These are phyloP conservation scores for Drosophila varians DNA, from an alignment of 1,140 invertebrate genomes.

Conservation along the genomic window DNA sequence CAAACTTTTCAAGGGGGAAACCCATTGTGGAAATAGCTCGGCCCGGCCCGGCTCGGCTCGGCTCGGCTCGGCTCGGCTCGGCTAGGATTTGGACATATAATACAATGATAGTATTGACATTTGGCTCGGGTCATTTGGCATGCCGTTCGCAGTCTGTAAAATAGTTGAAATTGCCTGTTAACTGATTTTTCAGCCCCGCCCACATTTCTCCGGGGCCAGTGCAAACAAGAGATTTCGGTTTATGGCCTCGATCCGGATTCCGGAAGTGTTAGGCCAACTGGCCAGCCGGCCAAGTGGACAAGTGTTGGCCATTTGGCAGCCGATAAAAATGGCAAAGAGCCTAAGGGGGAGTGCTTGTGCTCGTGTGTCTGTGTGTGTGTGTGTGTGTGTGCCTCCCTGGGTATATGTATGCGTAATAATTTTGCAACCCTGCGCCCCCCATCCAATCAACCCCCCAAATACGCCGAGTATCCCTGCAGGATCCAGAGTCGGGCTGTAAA, in stretches of 20 bases:
- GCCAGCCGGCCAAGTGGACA: slow-evolving; percentile 48
- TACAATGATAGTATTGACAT: slow-evolving; percentile 72
- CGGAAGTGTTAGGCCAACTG: slow-evolving; percentile 63
- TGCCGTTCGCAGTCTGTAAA: slow-evolving; percentile 63
- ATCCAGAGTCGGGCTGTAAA: slow-evolving; percentile 12
- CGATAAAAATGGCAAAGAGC: slow-evolving; percentile 68
- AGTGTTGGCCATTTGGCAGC: slow-evolving; percentile 75
- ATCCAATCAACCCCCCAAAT: background rate
- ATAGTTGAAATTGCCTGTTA: slow-evolving; percentile 78
- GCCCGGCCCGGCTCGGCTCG: too few species aligned
- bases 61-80: too few species aligned
- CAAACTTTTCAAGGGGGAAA: too few species aligned
- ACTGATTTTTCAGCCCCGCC: slow-evolving; percentile 55
- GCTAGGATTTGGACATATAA: too few species aligned
- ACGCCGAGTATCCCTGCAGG: background rate
- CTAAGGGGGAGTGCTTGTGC: slow-evolving; percentile 30
- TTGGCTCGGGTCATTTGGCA: slow-evolving; percentile 73
- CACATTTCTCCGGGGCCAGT: slow-evolving; percentile 16
- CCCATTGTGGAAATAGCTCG: too few species aligned
- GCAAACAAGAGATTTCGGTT: slow-evolving; percentile 52
- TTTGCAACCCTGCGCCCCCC: slow-evolving; percentile 5
- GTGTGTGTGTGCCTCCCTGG: background rate
- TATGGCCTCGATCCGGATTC: slow-evolving; percentile 43
- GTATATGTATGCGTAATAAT: slow-evolving; percentile 27
- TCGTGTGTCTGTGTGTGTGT: slow-evolving; percentile 12